Base-by-base conservation (phyloP, 2,113 vertebrate species). In the Phylloscopus trochiloides region DNA sequence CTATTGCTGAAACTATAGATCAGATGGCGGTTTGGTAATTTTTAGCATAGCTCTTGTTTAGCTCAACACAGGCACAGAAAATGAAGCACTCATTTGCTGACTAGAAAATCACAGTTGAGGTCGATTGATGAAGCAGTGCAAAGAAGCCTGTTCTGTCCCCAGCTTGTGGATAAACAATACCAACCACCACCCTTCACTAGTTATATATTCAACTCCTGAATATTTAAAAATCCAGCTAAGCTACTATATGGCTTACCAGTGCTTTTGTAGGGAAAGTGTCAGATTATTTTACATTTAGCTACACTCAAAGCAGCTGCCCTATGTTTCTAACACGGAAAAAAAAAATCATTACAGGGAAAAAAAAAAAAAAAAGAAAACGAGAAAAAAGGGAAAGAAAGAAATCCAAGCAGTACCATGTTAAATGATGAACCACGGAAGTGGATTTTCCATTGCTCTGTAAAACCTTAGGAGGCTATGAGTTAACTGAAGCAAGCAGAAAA, bases 111-210 rank as follows among this genome's bases (percentile, higher is more conserved):
- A 93, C 97, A 98, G 97, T 97, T 97, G 98, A 98, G 98, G 98
- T 98, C 98, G 92, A 97, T 96, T 96, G 97, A 96, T 97, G 98
- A 98, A 98, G 98, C 98, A 98, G 97, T 94, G 97, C 98, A 96
- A 98, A 96, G 97, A 98, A 96, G 98, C 97, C 98, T 98, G 98
- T 98, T 98, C 97, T 94, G 83, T 98, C 96, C 97, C 97, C 95
- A 96, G 97, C 96, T 98, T 97, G 76, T 52, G 68, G 88, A 79
- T 80, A 96, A 97, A 95, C 96, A 95, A 91, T 92, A 97, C 96
- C 97, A 97, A 81, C 90, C 93, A 96, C 95, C 97, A 98, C 95
- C 97, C 98, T 97, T 97, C 97, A 94, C 96, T 94, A 97, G 97
- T 97, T 97, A 95, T 87, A 85, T 88, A 97, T 97, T 97, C 97